phyloP scores from a whole-genome alignment of 2,797 vertebrate genomes.

The Centroberyx gerrardi region DNA sequence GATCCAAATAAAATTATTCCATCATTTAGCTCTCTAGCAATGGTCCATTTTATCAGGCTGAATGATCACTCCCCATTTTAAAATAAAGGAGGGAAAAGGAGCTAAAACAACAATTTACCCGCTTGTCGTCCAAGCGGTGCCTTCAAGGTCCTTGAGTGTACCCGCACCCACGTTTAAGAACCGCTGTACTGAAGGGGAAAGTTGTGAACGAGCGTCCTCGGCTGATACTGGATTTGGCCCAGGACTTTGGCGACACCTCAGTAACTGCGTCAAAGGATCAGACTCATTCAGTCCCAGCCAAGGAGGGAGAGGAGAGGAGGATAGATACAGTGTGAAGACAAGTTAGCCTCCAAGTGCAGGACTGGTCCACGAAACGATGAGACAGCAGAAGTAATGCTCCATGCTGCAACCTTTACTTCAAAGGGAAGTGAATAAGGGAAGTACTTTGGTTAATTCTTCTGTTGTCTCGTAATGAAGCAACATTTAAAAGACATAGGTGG shows the following conservation, averaged over 20 bases:
- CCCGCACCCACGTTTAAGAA: neutral
- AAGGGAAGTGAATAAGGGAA: no score
- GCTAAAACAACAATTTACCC: no score
- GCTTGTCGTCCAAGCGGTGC: neutral
- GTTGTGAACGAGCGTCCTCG: conserved; percentile 20
- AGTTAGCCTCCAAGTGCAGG: neutral
- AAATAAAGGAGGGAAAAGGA: no score
- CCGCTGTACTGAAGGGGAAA: conserved; percentile 9
- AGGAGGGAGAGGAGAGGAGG: conserved; percentile 7
- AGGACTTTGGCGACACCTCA: conserved; percentile 30
- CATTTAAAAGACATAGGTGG: neutral
- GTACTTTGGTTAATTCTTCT: no score
- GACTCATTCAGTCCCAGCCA: conserved; percentile 27
- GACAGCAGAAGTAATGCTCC: neutral
- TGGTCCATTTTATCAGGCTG: neutral
- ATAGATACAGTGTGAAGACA: neutral
- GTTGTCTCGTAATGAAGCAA: no score
- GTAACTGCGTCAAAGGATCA: conserved; percentile 33
- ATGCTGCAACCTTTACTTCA: neutral
- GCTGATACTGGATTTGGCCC: conserved; percentile 25
- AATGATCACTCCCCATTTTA: neutral
- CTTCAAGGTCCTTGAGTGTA: neutral
- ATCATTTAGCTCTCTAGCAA: neutral
- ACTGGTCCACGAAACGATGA: neutral
- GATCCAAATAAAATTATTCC: neutral